phyloP scores from a whole-genome alignment of 2,113 vertebrate genomes.

The Struthio camelus region DNA sequence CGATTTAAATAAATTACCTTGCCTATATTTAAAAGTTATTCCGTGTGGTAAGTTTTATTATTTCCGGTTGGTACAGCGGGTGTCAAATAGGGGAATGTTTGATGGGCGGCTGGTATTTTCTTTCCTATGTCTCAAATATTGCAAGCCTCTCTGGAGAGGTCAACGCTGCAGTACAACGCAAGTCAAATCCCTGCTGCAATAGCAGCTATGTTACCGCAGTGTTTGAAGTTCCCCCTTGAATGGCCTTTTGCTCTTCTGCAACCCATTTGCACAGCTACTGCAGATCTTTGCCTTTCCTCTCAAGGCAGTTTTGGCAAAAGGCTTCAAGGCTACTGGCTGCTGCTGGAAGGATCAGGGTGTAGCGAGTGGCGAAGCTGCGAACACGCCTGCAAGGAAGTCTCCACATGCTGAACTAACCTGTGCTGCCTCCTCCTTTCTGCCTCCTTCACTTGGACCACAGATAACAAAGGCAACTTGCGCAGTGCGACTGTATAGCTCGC shows the following conservation, averaged over 20 bases:
- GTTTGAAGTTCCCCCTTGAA: neutral
- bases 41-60: neutral
- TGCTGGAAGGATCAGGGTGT: neutral
- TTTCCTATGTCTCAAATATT: neutral
- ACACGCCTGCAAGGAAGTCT: neutral
- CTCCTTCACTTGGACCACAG: slow-evolving; percentile 45
- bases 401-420: neutral
- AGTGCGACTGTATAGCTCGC: neutral
- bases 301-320: neutral
- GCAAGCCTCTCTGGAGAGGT: neutral
- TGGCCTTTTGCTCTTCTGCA: neutral
- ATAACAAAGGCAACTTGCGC: slow-evolving; percentile 12
- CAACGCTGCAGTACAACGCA: neutral
- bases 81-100: neutral
- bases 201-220: neutral
- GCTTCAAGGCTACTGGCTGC: neutral
- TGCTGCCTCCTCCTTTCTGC: slow-evolving; percentile 40
- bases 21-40: neutral
- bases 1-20: neutral
- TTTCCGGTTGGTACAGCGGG: neutral
- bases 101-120: neutral
- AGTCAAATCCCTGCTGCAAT: neutral
- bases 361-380: neutral
- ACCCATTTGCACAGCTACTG: neutral
- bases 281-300: neutral